Percentiles rank a stretch among this genome's conserved stretches.
These are phyloP conservation scores for Sturnira hondurensis DNA, from an alignment of 2,113 vertebrate species.

Conservation along the genomic window DNA sequence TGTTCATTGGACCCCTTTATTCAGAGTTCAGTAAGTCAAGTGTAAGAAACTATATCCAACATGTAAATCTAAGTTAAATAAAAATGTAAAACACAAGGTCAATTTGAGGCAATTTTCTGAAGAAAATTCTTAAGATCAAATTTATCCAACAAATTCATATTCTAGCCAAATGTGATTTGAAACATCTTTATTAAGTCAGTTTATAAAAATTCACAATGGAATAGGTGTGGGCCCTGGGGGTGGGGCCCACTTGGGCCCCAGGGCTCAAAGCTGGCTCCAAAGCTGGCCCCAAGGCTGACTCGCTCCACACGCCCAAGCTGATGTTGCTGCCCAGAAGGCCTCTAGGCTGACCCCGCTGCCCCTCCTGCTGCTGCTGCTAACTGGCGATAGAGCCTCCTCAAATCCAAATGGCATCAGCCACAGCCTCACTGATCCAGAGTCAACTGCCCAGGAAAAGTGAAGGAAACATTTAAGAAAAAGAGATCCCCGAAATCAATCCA, in stretches of 20 bases:
- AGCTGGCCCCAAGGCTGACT: not conserved
- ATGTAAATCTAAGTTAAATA: conserved; percentile 36
- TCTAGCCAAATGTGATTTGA: not conserved
- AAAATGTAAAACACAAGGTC: not conserved
- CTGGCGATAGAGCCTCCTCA: not conserved
- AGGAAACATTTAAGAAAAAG: not conserved
- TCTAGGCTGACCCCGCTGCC: conserved; percentile 58
- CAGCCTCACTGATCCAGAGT: not conserved
- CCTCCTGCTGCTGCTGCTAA: conserved; percentile 45
- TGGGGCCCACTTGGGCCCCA: not conserved
- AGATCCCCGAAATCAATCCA: not conserved
- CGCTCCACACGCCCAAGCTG: conserved; percentile 33
- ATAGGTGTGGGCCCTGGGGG: not conserved
- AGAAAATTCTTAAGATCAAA: not conserved
- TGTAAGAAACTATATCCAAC: conserved; percentile 27
- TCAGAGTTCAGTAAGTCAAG: conserved; percentile 17
- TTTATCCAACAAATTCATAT: conserved; percentile 14
- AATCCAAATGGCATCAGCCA: not conserved
- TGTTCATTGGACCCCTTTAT: not conserved
- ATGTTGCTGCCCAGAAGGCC: conserved; percentile 65
- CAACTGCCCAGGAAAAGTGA: not conserved
- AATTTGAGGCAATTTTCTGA: conserved; percentile 11
- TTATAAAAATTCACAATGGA: not conserved
- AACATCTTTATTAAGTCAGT: not conserved
- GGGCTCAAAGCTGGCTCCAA: not conserved